Evolutionary conservation across 1,140 invertebrate species (phyloP), one percentile per base, ranked within the genome.

Genomic region (Cydia strobilella): DNA sequence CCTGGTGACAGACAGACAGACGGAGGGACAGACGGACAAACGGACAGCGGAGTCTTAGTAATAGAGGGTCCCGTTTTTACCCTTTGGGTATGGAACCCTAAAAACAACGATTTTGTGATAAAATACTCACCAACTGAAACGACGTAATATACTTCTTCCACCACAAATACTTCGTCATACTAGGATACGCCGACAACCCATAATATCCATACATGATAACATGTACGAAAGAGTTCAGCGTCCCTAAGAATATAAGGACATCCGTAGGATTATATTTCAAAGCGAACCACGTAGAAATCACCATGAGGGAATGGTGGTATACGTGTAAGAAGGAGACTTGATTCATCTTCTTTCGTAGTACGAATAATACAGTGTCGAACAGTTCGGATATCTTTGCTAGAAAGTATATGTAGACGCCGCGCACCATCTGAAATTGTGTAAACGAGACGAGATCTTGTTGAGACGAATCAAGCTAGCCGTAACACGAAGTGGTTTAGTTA

Each of bases 181-280:
- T 87, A 1, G 96, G 96, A 27, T 97, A 90, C 0, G 96, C 96
- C 0, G 96, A 93, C 1, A 97, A 89, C 87, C 96, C 94, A 84
- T 97, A 97, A 84, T 97, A 97, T 0, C 93, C 87, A 81, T 97
- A 97, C 96, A 97, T 97, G 54, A 96, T 87, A 20, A 95, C 95
- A 93, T 87, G 94, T 6, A 96, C 93, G 92, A 95, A 93, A 20
- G 94, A 94, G 84, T 96, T 96, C 48, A 96, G 82, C 54, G 94
- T 86, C 7, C 93, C 93, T 45, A 94, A 88, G 15, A 93, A 81
- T 10, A 90, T 94, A 6, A 90, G 89, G 81, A 94, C 93, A 80
- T 92, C 93, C 77, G 88, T 92, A 77, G 93, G 88, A 15, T 93
- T 75, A 76, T 89, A 94, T 79, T 94, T 94, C 2, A 92, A 79